Conservation (phyloP, 2,888 invertebrate genomes). For the Chromoteleia sp. region DNA sequence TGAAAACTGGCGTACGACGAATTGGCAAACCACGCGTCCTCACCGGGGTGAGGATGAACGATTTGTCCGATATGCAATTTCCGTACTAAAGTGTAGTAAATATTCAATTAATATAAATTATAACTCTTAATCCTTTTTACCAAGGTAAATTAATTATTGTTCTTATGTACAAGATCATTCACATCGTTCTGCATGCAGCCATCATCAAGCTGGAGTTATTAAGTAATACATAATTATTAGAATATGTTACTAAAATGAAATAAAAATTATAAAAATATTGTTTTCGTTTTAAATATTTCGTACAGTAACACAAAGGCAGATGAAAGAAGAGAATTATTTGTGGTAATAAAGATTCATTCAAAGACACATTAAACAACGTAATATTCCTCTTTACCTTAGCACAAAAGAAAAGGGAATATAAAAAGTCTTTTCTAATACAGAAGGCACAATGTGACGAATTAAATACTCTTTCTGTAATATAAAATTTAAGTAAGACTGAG, state of each 20-base stretch:
- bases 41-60: no score
- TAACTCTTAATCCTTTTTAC: no score
- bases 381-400: slow-evolving; percentile 9
- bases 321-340: slow-evolving; percentile 6
- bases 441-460: slow-evolving; percentile 49
- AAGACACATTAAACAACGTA: slow-evolving; percentile 10
- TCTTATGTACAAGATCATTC: no score
- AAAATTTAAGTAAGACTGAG: slow-evolving; percentile 37
- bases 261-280: not conserved
- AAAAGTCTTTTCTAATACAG: slow-evolving; percentile 33
- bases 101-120: no score
- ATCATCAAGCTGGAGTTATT: no score
- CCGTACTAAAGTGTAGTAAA: no score
- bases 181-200: no score
- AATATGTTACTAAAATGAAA: slow-evolving; percentile 27
- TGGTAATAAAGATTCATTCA: slow-evolving; percentile 19
- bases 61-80: no score
- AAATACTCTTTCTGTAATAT: slow-evolving; percentile 38
- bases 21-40: no score
- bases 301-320: not conserved
- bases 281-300: slow-evolving; percentile 4
- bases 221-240: no score
- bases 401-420: slow-evolving; percentile 2
- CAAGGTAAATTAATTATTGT: no score
- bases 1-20: no score